Evolutionary conservation across 2,797 vertebrate species (phyloP).

Genomic region (Buphagus erythrorhynchus): DNA sequence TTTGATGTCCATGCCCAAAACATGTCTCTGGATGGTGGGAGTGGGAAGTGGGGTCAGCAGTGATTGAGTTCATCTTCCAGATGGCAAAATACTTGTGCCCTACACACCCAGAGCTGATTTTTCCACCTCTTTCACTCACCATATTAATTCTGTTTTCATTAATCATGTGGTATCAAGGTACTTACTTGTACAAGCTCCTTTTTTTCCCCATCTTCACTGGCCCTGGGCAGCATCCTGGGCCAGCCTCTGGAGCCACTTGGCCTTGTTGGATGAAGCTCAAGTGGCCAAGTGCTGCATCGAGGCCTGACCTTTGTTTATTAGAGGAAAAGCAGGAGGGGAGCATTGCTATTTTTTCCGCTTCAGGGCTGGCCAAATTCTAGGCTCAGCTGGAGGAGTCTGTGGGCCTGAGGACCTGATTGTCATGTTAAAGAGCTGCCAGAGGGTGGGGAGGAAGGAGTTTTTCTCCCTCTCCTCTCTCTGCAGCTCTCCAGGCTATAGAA

Average conservation of each 20-base stretch:
- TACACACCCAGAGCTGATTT: neutral
- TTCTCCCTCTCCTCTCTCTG: neutral
- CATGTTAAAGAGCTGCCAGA: neutral
- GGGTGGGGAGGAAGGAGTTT: neutral
- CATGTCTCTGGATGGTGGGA: neutral
- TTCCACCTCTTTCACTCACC: neutral
- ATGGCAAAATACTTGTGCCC: constrained; percentile 12
- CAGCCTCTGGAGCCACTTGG: neutral
- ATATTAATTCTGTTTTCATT: neutral
- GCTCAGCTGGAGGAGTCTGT: neutral
- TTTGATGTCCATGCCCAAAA: constrained; percentile 4
- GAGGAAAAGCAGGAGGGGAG: constrained; percentile 4
- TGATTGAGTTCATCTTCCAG: neutral
- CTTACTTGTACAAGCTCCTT: neutral
- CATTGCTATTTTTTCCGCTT: constrained; percentile 7
- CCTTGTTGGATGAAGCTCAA: neutral
- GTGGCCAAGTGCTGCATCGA: neutral
- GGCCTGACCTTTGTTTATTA: neutral
- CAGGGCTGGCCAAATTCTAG: constrained; percentile 11
- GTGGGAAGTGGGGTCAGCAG: neutral
- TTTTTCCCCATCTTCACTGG: neutral
- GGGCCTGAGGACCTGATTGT: neutral
- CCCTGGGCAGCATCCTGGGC: neutral
- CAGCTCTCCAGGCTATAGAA: neutral
- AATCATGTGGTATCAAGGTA: neutral